Evolutionary conservation across 1,140 invertebrate genomes (phyloP), one percentile per base, ranked within the genome.

Genomic region (Diabrotica virgifera): DNA sequence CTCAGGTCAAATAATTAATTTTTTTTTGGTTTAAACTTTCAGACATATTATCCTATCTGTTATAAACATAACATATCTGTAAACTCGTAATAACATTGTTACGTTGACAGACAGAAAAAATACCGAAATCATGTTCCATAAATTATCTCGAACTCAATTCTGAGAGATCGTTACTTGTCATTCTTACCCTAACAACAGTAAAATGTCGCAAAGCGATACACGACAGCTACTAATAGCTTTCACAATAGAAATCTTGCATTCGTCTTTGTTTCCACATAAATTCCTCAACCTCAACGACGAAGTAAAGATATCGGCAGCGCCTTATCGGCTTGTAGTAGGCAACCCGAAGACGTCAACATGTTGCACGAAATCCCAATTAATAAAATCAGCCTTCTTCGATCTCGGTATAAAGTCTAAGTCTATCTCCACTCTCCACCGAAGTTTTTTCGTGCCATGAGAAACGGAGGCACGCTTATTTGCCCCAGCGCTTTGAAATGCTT

Each of bases 351-450:
- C 10, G 55, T 57, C 55, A 57, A 57, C 55, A 36, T 57, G 55
- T 57, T 36, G 24, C 55, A 57, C 55, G 55, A 57, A 57, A 36
- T 57, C 12, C 40, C 50, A 60, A 60, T 60, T 60, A 60, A 60
- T 52, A 52, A 60, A 60, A 60, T 60, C 59, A 38, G 59, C 50
- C 24, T 46, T 46, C 40, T 46, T 50, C 50, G 59, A 60, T 60
- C 59, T 60, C 40, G 24, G 59, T 40, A 24, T 24, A 24, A 24
- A 24, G 24, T 24, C 24, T 24, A 24, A 52, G 50, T 52, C 59
- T 24, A 57, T 57, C 55, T 57, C 14, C 36, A 57, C 35, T 46
- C 12, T 12, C 7, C 5, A 24, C 52, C 24, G 24, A 24, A 24
- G 24, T 24, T 24, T 24, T 24, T 24, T 24, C 24, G 24, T 24